Conservation (phyloP, 2,797 vertebrate species). For the Pantherophis vulpinus region DNA sequence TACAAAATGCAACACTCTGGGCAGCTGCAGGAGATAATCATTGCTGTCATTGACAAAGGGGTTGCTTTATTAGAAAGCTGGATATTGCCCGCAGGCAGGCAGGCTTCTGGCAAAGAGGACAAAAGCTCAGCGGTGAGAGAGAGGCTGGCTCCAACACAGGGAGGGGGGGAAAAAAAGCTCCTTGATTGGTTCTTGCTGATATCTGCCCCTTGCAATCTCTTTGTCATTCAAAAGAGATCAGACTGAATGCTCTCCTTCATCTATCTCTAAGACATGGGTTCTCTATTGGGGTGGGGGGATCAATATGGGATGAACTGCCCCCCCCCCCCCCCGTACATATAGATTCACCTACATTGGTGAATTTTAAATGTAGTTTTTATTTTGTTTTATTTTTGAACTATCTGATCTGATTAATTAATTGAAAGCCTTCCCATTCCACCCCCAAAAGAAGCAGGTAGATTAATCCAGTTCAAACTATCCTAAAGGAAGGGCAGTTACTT, state of each 20-base stretch:
- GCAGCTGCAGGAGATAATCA: slow-evolving; percentile 80
- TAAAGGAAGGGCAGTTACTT: background rate
- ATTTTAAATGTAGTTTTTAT: background rate
- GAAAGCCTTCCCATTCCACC: background rate
- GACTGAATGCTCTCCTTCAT: slow-evolving; percentile 17
- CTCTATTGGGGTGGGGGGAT: background rate
- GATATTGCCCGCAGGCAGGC: slow-evolving; percentile 75
- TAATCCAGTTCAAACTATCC: background rate
- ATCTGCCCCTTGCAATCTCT: slow-evolving; percentile 42
- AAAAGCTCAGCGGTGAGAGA: slow-evolving; percentile 65
- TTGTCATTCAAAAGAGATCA: slow-evolving; percentile 62
- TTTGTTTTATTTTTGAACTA: background rate
- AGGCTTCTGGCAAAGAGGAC: slow-evolving; percentile 71
- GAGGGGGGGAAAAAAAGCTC: slow-evolving; percentile 10
- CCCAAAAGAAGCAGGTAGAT: too few species aligned
- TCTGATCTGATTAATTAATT: background rate
- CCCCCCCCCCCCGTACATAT: background rate
- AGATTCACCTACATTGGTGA: background rate
- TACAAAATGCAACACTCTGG: slow-evolving; percentile 78
- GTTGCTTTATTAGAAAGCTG: slow-evolving; percentile 79
- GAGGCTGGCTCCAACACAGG: slow-evolving; percentile 47
- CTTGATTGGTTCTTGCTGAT: slow-evolving; percentile 45
- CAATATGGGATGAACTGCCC: background rate
- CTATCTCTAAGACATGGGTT: slow-evolving; percentile 23
- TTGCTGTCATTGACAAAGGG: slow-evolving; percentile 77